phyloP scores from a whole-genome alignment of 2,888 invertebrate species.

The Rhimphoctona megacephalus region DNA sequence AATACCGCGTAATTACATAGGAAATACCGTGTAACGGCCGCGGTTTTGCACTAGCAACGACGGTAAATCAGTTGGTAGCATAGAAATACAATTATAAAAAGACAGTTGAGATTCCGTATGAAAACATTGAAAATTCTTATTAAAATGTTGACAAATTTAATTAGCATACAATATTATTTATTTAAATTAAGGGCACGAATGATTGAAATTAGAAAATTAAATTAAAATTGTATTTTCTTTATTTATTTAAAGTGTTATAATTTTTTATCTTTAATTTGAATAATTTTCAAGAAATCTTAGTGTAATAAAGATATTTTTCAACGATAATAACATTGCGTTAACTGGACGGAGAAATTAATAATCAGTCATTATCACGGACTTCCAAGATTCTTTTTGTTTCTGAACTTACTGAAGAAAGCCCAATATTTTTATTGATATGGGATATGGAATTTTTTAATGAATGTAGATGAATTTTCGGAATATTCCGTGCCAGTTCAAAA shows the following conservation, averaged over 20 bases:
- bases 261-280: not conserved
- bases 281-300: not conserved
- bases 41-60: too few species aligned
- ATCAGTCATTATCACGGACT: not conserved
- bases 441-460: not conserved
- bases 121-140: not conserved
- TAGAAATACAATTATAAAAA: not conserved
- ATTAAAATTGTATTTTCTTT: not conserved
- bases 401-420: not conserved
- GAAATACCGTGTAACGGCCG: too few species aligned
- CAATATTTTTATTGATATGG: not conserved
- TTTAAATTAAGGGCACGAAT: not conserved
- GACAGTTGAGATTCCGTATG: not conserved
- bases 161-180: not conserved
- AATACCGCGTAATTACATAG: too few species aligned
- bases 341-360: not conserved
- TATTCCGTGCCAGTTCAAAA: not conserved
- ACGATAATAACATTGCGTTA: not conserved
- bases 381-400: not conserved
- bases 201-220: not conserved
- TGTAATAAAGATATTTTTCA: not conserved
- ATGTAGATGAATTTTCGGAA: not conserved
- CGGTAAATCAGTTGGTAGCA: not conserved
- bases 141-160: not conserved
- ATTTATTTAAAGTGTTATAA: not conserved